Conservation (phyloP, 2,113 vertebrate species). For the Cochlearius cochlearius region DNA sequence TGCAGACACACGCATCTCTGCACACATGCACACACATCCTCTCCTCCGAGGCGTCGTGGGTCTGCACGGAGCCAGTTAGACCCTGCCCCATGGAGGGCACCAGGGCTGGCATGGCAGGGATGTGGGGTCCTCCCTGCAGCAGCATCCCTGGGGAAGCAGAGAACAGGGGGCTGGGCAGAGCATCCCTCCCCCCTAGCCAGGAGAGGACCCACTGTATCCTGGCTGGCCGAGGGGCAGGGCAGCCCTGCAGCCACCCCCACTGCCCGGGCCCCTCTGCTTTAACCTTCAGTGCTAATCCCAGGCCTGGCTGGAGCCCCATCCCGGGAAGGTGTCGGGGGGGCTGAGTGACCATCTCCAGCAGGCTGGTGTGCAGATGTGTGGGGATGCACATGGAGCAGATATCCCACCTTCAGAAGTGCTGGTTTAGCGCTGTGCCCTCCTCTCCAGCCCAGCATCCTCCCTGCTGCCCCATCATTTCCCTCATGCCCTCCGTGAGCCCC, state of each 20-base stretch:
- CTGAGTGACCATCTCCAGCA: neutral
- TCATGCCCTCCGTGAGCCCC: fast-evolving
- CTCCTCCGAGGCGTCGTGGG: neutral
- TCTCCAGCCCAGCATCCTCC: neutral
- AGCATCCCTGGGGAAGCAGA: neutral
- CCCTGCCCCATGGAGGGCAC: neutral
- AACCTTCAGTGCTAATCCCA: neutral
- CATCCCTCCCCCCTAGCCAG: neutral
- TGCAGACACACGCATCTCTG: neutral
- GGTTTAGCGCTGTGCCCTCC: neutral
- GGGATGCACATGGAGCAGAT: fast-evolving
- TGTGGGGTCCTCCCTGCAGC: fast-evolving
- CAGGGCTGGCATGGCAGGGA: neutral
- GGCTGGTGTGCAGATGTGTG: neutral
- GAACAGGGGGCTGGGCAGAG: neutral
- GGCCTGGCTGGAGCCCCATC: neutral
- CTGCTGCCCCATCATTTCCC: neutral
- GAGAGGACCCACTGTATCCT: neutral
- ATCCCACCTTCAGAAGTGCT: neutral
- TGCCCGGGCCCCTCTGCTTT: neutral
- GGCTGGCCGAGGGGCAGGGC: neutral
- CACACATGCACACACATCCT: too few species aligned
- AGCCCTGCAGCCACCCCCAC: neutral
- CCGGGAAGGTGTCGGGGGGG: fast-evolving
- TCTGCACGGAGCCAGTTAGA: neutral